Percentiles rank a stretch among this genome's conserved stretches.
phyloP scores from a whole-genome alignment of 2,113 vertebrate genomes.

The Lipophrys pholis region DNA sequence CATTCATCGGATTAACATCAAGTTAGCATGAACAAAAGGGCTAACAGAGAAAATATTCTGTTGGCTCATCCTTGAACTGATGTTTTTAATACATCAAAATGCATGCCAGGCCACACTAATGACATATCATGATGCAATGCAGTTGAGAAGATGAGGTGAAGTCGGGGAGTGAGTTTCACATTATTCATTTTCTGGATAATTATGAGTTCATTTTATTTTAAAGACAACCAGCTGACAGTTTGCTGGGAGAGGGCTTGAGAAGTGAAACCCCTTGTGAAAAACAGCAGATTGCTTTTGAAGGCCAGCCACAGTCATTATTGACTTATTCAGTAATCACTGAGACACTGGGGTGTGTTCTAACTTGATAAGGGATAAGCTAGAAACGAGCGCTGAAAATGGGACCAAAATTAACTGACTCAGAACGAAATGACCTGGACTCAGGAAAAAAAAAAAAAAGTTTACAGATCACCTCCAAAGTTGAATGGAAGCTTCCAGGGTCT shows the following conservation, averaged over 20 bases:
- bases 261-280: background rate
- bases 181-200: background rate
- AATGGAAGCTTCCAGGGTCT: too few relatives aligned
- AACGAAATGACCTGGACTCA: too few relatives aligned
- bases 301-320: background rate
- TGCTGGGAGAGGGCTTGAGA: background rate
- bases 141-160: background rate
- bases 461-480: too few relatives aligned
- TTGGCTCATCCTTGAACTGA: background rate
- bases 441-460: too few relatives aligned
- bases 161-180: background rate
- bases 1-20: slow-evolving; percentile 37
- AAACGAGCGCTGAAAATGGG: background rate
- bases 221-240: background rate
- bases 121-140: background rate
- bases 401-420: background rate
- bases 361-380: background rate
- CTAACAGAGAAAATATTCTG: slow-evolving; percentile 3
- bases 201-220: background rate
- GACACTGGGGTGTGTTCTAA: background rate
- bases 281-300: background rate
- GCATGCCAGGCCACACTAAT: too few relatives aligned
- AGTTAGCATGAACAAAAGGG: background rate
- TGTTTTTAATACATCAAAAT: too few relatives aligned
- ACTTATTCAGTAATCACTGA: background rate